phyloP scores from a whole-genome alignment of 2,113 vertebrate species.

The Oreocharis arfaki region DNA sequence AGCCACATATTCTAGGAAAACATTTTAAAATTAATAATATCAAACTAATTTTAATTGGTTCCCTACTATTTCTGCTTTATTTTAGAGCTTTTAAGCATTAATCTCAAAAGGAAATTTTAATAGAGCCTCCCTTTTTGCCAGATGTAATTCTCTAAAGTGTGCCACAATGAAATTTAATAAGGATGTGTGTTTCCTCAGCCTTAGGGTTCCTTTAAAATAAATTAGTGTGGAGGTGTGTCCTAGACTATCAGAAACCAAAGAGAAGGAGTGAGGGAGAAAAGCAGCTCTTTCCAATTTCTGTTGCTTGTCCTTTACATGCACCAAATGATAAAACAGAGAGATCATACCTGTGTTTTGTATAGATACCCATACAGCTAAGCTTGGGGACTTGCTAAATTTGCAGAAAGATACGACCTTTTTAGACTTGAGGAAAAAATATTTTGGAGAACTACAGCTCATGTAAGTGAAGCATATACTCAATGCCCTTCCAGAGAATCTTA shows the following conservation, averaged over 20 bases:
- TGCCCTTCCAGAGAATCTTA: neutral
- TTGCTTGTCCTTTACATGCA: neutral
- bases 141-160: neutral
- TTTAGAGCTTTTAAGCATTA: neutral
- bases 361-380: neutral
- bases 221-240: neutral
- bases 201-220: neutral
- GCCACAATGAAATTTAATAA: neutral
- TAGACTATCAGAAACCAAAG: neutral
- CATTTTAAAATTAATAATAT: neutral
- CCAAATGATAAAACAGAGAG: neutral
- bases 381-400: neutral
- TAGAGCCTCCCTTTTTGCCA: neutral
- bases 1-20: neutral
- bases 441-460: neutral
- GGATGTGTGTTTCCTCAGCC: neutral
- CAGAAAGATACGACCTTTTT: neutral
- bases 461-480: neutral
- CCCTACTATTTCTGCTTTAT: neutral
- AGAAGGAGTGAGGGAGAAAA: neutral
- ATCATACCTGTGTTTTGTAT: neutral
- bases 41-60: neutral
- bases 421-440: neutral
- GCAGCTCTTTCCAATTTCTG: accelerated
- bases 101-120: neutral